Evolutionary conservation across 2,113 vertebrate species (phyloP).

Genomic region (Perognathus longimembris): DNA sequence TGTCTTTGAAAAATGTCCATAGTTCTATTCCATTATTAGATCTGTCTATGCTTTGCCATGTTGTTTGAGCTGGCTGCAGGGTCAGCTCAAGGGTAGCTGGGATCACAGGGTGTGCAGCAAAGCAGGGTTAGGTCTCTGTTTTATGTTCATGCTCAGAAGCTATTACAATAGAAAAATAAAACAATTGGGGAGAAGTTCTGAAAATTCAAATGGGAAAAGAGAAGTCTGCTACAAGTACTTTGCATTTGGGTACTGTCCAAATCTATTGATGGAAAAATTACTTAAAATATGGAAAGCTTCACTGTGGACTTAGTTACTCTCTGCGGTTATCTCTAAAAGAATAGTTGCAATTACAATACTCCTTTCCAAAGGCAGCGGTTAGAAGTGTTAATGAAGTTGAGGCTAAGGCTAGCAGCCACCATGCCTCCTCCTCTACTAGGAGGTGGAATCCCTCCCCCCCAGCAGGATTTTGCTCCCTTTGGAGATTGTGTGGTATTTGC

Average conservation of each 20-base stretch:
- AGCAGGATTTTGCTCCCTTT: neutral
- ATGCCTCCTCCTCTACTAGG: neutral
- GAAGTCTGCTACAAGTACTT: neutral
- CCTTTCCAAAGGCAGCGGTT: neutral
- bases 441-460: neutral
- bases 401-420: neutral
- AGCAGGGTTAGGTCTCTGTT: too few relatives aligned
- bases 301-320: neutral
- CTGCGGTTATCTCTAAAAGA: neutral
- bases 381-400: neutral
- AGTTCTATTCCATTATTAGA: neutral
- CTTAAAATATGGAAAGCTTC: neutral
- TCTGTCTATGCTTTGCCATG: neutral
- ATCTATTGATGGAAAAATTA: neutral
- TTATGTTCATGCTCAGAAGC: neutral
- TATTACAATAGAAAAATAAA: neutral
- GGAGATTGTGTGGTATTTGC: neutral
- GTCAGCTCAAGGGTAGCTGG: neutral
- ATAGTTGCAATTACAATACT: neutral
- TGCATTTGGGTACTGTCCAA: neutral
- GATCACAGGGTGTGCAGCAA: neutral
- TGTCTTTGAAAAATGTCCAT: neutral
- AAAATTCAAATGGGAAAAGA: neutral
- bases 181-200: neutral
- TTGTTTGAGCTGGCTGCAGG: too few relatives aligned